These are phyloP conservation scores for Pseudonaja textilis DNA, from an alignment of 2,113 vertebrate genomes.

Conservation along the genomic window DNA sequence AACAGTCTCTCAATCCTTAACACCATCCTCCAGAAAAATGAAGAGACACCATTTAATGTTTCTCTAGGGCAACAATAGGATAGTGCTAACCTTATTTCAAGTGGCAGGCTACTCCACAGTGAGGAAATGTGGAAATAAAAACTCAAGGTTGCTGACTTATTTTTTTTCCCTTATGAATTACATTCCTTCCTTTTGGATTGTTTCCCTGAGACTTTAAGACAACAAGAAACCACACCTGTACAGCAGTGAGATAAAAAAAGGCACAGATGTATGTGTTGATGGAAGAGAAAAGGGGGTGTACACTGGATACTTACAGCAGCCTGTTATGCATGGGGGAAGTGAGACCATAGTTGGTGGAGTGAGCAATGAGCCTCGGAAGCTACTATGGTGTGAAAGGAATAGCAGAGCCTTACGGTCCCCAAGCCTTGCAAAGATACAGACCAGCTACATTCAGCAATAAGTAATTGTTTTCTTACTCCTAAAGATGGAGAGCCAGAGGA, in stretches of 20 bases:
- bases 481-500: not conserved
- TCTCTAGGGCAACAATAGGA: not conserved
- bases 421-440: not conserved
- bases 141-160: not conserved
- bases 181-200: not conserved
- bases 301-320: not conserved
- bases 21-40: not conserved
- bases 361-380: not conserved
- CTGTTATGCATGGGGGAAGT: not conserved
- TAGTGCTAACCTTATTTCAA: not conserved
- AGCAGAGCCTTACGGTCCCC: not conserved
- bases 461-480: not conserved
- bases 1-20: not conserved
- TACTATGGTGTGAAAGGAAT: not conserved
- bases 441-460: not conserved
- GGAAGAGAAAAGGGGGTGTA: not conserved
- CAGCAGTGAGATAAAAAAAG: not conserved
- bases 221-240: not conserved
- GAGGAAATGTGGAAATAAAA: not conserved
- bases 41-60: not conserved
- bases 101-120: not conserved
- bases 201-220: not conserved
- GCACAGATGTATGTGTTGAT: not conserved
- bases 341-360: not conserved
- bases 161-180: not conserved